These are phyloP conservation scores for Nycticryphes semicollaris DNA, from an alignment of 2,113 vertebrate species.

Conservation along the genomic window DNA sequence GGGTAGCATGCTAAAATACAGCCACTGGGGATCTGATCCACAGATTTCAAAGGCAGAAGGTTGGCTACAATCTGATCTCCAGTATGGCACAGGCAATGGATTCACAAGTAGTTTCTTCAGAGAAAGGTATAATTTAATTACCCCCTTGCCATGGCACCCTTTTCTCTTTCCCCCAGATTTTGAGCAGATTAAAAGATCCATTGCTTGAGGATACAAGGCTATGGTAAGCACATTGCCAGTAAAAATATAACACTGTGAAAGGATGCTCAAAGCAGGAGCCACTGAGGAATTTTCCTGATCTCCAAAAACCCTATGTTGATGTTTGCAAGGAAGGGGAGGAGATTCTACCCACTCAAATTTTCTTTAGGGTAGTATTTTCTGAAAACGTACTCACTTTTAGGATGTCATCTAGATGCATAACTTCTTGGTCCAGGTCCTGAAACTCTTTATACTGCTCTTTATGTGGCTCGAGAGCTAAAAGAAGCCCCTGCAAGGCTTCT, in stretches of 20 bases:
- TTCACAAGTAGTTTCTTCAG: neutral
- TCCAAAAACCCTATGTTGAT: neutral
- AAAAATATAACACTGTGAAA: neutral
- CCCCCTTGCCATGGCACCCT: neutral
- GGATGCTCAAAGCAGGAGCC: neutral
- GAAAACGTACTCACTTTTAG: constrained; percentile 85
- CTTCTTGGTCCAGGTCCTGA: constrained; percentile 92
- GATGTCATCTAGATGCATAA: constrained; percentile 92
- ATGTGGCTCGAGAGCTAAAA: constrained; percentile 87
- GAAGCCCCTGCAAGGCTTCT: constrained; percentile 89
- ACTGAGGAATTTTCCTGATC: neutral
- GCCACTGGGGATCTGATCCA: neutral
- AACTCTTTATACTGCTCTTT: constrained; percentile 91
- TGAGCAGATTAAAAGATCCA: neutral
- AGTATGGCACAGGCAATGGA: neutral
- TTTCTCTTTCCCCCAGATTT: constrained; percentile 1
- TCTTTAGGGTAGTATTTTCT: constrained; percentile 28
- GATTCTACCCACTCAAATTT: neutral
- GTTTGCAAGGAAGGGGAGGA: neutral
- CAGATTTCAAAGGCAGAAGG: neutral
- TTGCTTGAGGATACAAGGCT: neutral
- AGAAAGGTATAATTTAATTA: neutral
- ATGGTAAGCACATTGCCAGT: neutral
- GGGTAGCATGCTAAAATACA: neutral
- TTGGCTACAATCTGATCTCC: neutral